These are phyloP conservation scores for Platysternon megacephalum DNA, from an alignment of 2,113 vertebrate genomes.

Conservation along the genomic window DNA sequence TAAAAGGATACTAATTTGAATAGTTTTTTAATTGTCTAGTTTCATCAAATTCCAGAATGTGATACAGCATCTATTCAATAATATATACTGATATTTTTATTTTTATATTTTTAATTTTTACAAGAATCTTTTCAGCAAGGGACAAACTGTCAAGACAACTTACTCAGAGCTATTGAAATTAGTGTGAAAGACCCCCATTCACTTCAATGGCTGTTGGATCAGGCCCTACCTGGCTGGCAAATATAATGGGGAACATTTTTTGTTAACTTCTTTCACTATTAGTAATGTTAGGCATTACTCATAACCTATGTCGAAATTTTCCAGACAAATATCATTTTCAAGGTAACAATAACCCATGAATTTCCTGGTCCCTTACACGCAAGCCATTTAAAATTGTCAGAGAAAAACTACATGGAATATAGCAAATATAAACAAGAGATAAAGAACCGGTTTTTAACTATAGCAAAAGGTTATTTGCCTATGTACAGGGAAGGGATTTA, in stretches of 20 bases:
- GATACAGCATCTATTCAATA: background rate
- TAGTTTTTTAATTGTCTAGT: background rate
- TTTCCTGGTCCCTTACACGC: background rate
- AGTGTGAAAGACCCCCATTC: background rate
- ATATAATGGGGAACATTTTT: background rate
- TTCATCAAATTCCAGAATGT: background rate
- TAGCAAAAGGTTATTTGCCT: background rate
- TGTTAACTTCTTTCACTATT: background rate
- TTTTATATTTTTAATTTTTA: background rate
- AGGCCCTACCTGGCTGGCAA: background rate
- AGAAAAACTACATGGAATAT: background rate
- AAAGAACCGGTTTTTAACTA: background rate
- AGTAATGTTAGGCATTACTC: background rate
- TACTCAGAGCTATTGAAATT: background rate
- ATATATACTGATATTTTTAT: background rate
- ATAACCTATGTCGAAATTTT: background rate
- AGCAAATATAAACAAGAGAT: conserved; percentile 8
- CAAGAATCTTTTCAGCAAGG: background rate
- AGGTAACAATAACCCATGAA: background rate
- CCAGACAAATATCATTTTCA: background rate
- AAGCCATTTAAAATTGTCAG: background rate
- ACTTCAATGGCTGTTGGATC: background rate
- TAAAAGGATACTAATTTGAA: background rate
- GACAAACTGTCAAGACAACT: background rate
- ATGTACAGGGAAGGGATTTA: background rate